Percentiles rank a stretch among this genome's conserved stretches.
Conservation (phyloP, 2,797 vertebrate genomes). For the Garrulus glandarius region DNA sequence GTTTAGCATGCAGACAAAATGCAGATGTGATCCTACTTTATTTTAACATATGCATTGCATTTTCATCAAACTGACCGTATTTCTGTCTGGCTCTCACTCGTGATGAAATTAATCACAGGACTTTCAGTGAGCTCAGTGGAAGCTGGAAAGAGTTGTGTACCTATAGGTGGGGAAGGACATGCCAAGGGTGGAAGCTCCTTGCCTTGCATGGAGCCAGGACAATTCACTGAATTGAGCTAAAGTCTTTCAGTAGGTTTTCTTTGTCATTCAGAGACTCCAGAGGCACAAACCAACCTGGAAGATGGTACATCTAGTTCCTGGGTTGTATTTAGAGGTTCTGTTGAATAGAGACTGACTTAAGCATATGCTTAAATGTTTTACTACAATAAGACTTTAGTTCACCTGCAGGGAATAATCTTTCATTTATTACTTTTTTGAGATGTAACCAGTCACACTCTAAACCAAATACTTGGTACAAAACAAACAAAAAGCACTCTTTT, state of each 20-base stretch:
- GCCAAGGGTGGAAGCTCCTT: neutral
- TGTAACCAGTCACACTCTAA: neutral
- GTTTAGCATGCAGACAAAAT: slow-evolving; percentile 11
- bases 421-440: neutral
- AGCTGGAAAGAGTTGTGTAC: neutral
- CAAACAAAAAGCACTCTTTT: neutral
- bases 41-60: slow-evolving; percentile 37
- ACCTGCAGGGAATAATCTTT: neutral
- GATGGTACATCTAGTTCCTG: neutral
- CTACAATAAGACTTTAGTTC: neutral
- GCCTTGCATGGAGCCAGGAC: neutral
- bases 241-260: neutral
- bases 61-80: slow-evolving; percentile 17
- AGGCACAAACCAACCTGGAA: neutral
- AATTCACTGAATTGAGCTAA: neutral
- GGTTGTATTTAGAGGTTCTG: neutral
- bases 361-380: neutral
- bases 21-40: slow-evolving; percentile 36
- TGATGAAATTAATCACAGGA: neutral
- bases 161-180: neutral
- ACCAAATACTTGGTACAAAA: neutral
- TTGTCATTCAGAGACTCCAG: neutral
- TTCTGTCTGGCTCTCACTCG: neutral
- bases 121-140: neutral
- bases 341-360: neutral